A percentile compares a stretch with the other conserved stretches of the same genome.
These are phyloP conservation scores for Oxystoma pomonae DNA, from an alignment of 2,888 invertebrate genomes.

Conservation along the genomic window DNA sequence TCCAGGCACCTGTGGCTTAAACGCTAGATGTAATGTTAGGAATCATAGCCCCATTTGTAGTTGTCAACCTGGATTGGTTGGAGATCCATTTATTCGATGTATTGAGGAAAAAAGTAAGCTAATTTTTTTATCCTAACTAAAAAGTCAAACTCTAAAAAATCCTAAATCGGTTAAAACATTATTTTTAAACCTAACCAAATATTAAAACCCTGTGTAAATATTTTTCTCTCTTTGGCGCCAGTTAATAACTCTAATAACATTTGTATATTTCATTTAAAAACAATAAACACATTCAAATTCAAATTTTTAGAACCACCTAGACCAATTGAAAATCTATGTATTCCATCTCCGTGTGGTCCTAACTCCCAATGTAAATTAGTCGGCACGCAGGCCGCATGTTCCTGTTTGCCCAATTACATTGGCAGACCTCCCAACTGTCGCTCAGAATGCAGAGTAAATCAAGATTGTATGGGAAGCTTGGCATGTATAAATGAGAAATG, in stretches of 20 bases:
- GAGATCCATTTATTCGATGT: conserved; percentile 79
- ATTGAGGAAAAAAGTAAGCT: conserved; percentile 53
- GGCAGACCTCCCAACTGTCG: conserved; percentile 83
- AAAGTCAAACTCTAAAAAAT: too few species aligned
- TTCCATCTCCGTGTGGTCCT: conserved; percentile 80
- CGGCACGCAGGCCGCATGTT: conserved; percentile 74
- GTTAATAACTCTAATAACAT: too few species aligned
- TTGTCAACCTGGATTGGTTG: conserved; percentile 68
- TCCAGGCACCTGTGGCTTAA: conserved; percentile 74
- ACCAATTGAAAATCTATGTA: conserved; percentile 68
- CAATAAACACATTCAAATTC: too few species aligned
- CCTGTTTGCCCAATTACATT: conserved; percentile 72
- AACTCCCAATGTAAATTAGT: conserved; percentile 77
- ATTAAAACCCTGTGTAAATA: too few species aligned
- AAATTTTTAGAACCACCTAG: conserved; percentile 34
- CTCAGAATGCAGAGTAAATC: conserved; percentile 80
- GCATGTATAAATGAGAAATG: conserved; percentile 82
- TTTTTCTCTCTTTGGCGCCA: too few species aligned
- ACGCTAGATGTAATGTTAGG: conserved; percentile 77
- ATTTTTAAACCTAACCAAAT: too few species aligned
- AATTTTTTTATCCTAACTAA: background rate
- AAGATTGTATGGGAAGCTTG: conserved; percentile 78
- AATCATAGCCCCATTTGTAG: conserved; percentile 85
- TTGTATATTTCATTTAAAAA: too few species aligned
- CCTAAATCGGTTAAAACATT: too few species aligned